Evolutionary conservation across 2,888 invertebrate species (phyloP), one percentile per base, ranked within the genome.

Genomic region (Drosophila testacea): DNA sequence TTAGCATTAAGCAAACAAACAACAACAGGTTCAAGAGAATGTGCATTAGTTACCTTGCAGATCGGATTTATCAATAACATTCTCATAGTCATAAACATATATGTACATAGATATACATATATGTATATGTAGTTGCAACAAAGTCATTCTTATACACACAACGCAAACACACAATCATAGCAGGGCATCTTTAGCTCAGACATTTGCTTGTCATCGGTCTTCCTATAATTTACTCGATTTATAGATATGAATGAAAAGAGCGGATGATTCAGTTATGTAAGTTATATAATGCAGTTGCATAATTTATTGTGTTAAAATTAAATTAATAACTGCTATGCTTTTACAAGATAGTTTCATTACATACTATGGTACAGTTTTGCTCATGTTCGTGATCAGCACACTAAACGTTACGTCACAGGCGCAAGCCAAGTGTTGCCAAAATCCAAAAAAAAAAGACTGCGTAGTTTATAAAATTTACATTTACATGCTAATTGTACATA

Each of bases 11-110:
- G 52, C 44, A 56, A 50, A 22, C 22, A 4, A 56, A 64, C 42
- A 56, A 55, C 52, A 72, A 64, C 65, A 69, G 72, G 55, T 65
- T 61, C 65, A 65, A 51, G 59, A 56, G 46, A 73, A 72, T 70
- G 61, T 77, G 77, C 68, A 62, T 61, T 46, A 34, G 41, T 69
- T 70, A 52, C 72, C 71, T 72, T 70, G 71, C 36, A 52, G 64
- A 28, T 36, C 10, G 10, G 39, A n/a, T 46, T n/a, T 62, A 54
- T 38, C 36, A 47, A 55, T 55, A 44, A n/a, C 38, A 57, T 57
- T 47, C 6, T 4, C 48, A 48, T 34, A 30, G 30, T 6, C 30
- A 7, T 30, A 30, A 30, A 6, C 7, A 30, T 30, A 7, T 30
- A 38, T n/a, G 27, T 11, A 27, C 13, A 16, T 5, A 34, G 13